phyloP scores from a whole-genome alignment of 30 jellyfish, hydroid and myxozoan species.

The Rhopilema esculentum region DNA sequence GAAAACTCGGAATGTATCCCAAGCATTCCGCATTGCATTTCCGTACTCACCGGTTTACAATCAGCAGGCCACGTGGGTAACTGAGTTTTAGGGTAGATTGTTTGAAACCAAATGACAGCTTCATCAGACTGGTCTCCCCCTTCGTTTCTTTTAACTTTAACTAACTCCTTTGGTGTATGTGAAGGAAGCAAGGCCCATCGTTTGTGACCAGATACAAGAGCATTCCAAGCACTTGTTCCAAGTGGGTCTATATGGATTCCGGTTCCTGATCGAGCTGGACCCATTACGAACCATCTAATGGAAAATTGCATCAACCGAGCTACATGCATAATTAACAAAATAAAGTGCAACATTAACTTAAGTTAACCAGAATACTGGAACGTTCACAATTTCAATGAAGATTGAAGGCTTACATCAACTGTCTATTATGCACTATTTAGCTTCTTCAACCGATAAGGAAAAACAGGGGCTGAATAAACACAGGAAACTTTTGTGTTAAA shows the following conservation, averaged over 20 bases:
- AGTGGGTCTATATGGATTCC: slow-evolving; percentile 99
- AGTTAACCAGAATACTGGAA: no score
- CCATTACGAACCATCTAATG: slow-evolving; percentile 95
- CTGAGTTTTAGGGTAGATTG: slow-evolving; percentile 83
- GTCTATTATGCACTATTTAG: no score
- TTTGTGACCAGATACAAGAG: slow-evolving; percentile 92
- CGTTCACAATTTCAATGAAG: no score
- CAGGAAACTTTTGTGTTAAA: no score
- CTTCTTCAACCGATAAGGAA: no score
- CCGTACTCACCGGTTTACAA: slow-evolving; percentile 84
- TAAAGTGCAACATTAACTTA: no score
- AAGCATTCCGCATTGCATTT: not conserved
- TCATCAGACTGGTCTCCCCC: slow-evolving; percentile 98
- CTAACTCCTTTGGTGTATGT: slow-evolving; percentile 92
- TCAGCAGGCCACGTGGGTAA: slow-evolving; percentile 94
- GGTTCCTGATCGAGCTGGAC: slow-evolving; percentile 97
- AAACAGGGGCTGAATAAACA: no score
- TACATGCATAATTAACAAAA: no score
- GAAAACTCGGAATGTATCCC: no score
- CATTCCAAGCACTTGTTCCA: slow-evolving; percentile 99
- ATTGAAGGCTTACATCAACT: no score
- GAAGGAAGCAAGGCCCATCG: slow-evolving; percentile 98
- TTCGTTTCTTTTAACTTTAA: slow-evolving; percentile 80
- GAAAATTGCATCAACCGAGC: not conserved
- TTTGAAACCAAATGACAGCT: slow-evolving; percentile 92